Evolutionary conservation across 92 coral and sea anemone species (phyloP), one percentile per base, ranked within the genome.

Genomic region (Bergia puertoricense): DNA sequence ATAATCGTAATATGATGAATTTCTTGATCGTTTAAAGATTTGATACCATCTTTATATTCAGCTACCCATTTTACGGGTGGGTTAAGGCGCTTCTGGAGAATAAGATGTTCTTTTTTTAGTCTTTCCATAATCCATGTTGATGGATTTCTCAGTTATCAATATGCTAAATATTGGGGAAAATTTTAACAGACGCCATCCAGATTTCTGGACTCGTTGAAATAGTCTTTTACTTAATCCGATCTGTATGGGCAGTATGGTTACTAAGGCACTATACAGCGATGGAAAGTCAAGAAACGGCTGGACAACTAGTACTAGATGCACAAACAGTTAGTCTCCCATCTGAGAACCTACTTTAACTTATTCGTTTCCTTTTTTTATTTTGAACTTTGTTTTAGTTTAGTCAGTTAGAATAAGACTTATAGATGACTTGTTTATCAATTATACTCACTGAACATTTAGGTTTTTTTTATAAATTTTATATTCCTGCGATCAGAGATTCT

Each of bases 41-140:
- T 39, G 45, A 74, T 74, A 13, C 77, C 43, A 74, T 74, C 20
- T 23, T 39, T 39, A n/a, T 38, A 16, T 74, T 74, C 4, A 3
- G 59, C 43, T 38, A 23, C 22, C n/a, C 10, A 74, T n/a, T 39
- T 74, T 20, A 44, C 6, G 15, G 8, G 23, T 9, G 45, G 68
- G 51, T 80, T 56, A 80, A 5, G 8, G 40, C 16, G 15, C 46
- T 57, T 57, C 40, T 57, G 10, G 46, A 57, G 38, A 54, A 56
- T 6, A 40, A 30, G 45, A 45, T 43, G 62, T 42, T 45, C 59
- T 46, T 20, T 22, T 46, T 30, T 23, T 10, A 71, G 66, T 50
- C 2, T 42, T 69, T 5, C 15, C 44, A 10, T 59, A 81, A 83
- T 84, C 69, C 87, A 23, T 48, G 87, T 36, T 84, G 87, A 71